Percentiles rank a stretch among this genome's conserved stretches.
Evolutionary conservation across 2,113 vertebrate genomes (phyloP).

Genomic region (Meles meles): DNA sequence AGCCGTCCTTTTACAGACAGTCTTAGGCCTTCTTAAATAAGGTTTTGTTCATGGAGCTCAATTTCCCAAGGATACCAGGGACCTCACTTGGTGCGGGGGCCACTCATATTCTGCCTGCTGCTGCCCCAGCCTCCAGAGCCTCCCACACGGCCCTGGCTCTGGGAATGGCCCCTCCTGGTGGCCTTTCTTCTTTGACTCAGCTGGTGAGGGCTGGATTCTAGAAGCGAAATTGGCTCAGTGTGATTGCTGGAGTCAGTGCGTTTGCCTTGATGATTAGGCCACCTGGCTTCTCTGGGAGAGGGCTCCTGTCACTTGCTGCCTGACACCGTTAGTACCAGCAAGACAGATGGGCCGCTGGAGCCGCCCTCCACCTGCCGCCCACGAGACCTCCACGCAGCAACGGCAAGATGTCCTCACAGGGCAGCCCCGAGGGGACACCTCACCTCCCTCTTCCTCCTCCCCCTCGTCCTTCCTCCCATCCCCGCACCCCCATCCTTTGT

Average conservation of each 20-base stretch:
- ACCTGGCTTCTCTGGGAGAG: background rate
- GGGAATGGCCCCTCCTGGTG: rapidly evolving
- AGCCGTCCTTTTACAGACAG: background rate
- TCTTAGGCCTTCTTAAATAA: background rate
- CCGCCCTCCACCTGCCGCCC: background rate
- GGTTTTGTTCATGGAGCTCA: background rate
- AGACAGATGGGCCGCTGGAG: background rate
- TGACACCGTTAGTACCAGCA: background rate
- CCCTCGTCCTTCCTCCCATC: background rate
- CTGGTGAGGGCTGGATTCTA: background rate
- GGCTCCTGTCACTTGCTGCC: background rate
- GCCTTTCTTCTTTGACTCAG: background rate
- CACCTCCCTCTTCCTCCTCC: background rate
- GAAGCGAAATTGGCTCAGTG: background rate
- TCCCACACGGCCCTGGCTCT: rapidly evolving
- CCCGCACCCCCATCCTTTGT: background rate
- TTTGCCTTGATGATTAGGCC: background rate
- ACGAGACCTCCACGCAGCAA: rapidly evolving
- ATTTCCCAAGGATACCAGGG: background rate
- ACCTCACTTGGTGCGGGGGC: background rate
- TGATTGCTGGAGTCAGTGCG: background rate
- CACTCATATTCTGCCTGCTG: rapidly evolving
- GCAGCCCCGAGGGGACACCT: background rate
- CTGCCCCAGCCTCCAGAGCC: background rate
- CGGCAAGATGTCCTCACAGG: rapidly evolving